phyloP scores from a whole-genome alignment of 2,797 vertebrate species.

The Onychomys leucogaster region DNA sequence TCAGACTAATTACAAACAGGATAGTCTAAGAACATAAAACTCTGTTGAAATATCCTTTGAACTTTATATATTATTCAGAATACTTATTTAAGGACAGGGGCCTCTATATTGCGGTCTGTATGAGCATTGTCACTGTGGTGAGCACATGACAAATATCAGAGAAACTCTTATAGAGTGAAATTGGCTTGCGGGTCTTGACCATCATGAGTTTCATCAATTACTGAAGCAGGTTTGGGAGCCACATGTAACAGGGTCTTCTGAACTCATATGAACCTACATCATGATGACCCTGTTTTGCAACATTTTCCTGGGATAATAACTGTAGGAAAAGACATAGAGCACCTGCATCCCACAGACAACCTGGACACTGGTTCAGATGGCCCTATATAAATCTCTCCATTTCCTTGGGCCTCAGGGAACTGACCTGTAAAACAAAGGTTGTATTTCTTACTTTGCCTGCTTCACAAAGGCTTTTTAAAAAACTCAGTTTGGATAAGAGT shows the following conservation, averaged over 20 bases:
- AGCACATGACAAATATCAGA: not conserved
- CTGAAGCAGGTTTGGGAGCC: not conserved
- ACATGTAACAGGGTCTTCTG: not conserved
- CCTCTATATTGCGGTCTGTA: not conserved
- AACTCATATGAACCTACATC: not conserved
- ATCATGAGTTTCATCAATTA: not conserved
- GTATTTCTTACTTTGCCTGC: not conserved
- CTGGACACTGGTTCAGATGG: not conserved
- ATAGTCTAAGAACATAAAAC: not conserved
- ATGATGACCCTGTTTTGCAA: not conserved
- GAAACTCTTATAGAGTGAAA: not conserved
- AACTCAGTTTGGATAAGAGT: not conserved
- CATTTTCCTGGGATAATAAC: not conserved
- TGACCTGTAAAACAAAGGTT: constrained; percentile 34
- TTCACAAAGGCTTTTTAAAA: not conserved
- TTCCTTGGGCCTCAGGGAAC: not conserved
- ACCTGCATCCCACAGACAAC: not conserved
- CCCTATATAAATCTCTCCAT: not conserved
- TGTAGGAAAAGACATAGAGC: not conserved
- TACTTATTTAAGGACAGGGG: not conserved
- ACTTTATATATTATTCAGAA: not conserved
- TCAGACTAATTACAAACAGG: not conserved
- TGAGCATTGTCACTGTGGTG: not conserved
- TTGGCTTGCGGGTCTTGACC: not conserved
- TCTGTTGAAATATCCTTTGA: not conserved